These are phyloP conservation scores for Sarcophaga rosellei DNA, from an alignment of 2,888 invertebrate species.

Conservation along the genomic window DNA sequence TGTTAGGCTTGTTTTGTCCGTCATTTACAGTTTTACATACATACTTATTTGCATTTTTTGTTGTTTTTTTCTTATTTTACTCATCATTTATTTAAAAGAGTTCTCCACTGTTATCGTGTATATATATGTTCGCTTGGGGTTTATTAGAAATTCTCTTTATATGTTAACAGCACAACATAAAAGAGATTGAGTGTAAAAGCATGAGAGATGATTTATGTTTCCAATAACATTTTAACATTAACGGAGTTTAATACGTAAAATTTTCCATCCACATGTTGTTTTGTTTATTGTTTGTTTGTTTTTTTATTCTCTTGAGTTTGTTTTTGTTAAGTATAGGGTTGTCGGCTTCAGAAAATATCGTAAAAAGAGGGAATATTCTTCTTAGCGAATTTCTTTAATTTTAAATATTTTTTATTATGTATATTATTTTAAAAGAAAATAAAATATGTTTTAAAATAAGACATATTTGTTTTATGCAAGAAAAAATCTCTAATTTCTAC, in stretches of 20 bases:
- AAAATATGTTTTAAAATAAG: too few relatives aligned
- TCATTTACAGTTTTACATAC: conserved; percentile 9
- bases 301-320: too few relatives aligned
- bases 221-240: background rate
- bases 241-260: background rate
- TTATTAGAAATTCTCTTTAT: conserved; percentile 51
- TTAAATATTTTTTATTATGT: too few relatives aligned
- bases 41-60: background rate
- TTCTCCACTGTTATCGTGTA: background rate
- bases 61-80: conserved; percentile 22
- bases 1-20: conserved; percentile 17
- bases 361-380: too few relatives aligned
- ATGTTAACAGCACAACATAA: conserved; percentile 24
- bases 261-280: too few relatives aligned
- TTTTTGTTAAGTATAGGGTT: too few relatives aligned
- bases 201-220: background rate
- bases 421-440: too few relatives aligned
- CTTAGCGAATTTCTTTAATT: too few relatives aligned
- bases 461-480: too few relatives aligned
- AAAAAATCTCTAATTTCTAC: too few relatives aligned
- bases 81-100: conserved; percentile 51
- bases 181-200: background rate
- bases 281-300: too few relatives aligned
- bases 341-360: too few relatives aligned
- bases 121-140: conserved; percentile 6